These are phyloP conservation scores for Apocheima hispidaria DNA, from an alignment of 2,888 invertebrate genomes.

Conservation along the genomic window DNA sequence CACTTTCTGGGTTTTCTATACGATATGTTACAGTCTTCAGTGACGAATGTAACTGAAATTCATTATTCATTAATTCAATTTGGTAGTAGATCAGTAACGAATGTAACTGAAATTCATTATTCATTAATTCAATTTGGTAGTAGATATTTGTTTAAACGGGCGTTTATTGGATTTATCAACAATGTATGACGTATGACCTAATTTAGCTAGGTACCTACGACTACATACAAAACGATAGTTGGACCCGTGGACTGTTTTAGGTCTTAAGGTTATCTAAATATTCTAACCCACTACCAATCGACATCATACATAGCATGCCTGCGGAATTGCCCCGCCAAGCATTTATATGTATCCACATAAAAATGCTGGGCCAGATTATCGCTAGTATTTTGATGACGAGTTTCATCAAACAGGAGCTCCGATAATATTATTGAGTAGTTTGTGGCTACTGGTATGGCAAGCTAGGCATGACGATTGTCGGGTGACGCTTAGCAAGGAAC, in stretches of 20 bases:
- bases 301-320: not conserved
- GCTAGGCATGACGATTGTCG: no score
- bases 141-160: not conserved
- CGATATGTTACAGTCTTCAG: not conserved
- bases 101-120: not conserved
- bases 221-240: not conserved
- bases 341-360: not conserved
- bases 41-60: not conserved
- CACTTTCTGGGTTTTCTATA: not conserved
- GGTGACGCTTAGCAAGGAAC: no score
- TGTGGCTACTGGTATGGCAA: no score
- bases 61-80: not conserved
- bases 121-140: not conserved
- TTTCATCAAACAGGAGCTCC: no score
- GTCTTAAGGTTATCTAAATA: conserved; percentile 1
- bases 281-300: not conserved
- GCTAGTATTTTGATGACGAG: no score
- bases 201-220: not conserved
- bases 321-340: no score
- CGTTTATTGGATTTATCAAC: not conserved
- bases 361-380: no score
- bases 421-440: no score
- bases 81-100: not conserved
- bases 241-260: not conserved
- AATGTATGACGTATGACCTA: not conserved